These are phyloP conservation scores for Heliornis fulica DNA, from an alignment of 2,113 vertebrate species.

Conservation along the genomic window DNA sequence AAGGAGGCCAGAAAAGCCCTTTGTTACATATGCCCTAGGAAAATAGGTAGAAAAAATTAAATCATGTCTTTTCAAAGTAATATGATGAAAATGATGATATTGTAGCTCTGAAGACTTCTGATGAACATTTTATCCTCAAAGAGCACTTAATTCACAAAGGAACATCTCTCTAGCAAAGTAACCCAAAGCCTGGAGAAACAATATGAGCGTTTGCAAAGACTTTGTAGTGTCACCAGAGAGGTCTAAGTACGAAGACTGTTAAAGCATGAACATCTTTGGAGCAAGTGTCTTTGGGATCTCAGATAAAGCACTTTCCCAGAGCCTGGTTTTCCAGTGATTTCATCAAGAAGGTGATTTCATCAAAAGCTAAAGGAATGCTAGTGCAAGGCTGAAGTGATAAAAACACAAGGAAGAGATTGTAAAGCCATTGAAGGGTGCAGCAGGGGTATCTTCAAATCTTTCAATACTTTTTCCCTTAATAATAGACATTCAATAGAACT, in stretches of 20 bases:
- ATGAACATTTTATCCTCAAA: conserved; percentile 49
- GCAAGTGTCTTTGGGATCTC: conserved; percentile 45
- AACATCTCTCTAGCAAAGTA: background rate
- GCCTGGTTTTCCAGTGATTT: conserved; percentile 6
- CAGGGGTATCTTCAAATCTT: conserved; percentile 44
- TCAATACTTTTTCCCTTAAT: conserved; percentile 1
- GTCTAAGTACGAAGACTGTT: background rate
- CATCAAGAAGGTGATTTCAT: conserved; percentile 46
- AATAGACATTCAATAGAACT: conserved; percentile 5
- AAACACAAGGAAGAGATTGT: conserved; percentile 39
- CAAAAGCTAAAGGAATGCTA: conserved; percentile 44
- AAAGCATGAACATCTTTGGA: conserved; percentile 36
- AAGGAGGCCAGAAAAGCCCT: background rate
- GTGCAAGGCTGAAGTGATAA: conserved; percentile 23
- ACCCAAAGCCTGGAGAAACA: conserved; percentile 17
- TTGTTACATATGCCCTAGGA: background rate
- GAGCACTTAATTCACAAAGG: conserved; percentile 27
- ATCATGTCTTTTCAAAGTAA: background rate
- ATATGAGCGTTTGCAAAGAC: background rate
- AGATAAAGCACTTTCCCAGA: conserved; percentile 31
- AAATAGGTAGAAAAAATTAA: background rate
- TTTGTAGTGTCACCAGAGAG: background rate
- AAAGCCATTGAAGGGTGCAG: conserved; percentile 25
- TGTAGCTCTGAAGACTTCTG: conserved; percentile 14
- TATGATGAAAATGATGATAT: background rate